Percentiles rank a stretch among this genome's conserved stretches.
Conservation (phyloP, 2,797 vertebrate genomes). For the Intellagama lesueurii region DNA sequence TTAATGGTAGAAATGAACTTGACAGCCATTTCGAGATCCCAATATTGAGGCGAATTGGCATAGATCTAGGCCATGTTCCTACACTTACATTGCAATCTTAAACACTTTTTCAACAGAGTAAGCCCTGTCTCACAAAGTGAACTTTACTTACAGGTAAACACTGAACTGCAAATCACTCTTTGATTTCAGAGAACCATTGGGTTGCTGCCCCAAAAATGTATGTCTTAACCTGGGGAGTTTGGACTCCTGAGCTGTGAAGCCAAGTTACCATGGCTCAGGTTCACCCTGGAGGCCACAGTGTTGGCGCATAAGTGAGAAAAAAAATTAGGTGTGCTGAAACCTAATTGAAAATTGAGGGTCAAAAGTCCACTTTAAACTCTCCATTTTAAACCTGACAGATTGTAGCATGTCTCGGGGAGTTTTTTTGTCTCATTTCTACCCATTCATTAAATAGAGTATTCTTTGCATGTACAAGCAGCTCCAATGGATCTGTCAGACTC, state of each 20-base stretch:
- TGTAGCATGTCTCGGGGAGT: too few relatives aligned
- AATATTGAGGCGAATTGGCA: background rate
- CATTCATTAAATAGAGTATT: background rate
- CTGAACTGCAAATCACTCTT: constrained; percentile 9
- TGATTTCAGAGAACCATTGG: background rate
- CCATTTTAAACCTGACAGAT: background rate
- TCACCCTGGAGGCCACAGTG: background rate
- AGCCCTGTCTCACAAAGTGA: background rate
- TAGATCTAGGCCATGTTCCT: background rate
- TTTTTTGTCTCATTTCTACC: background rate
- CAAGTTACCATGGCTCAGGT: background rate
- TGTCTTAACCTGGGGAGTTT: too few relatives aligned
- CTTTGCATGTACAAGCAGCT: background rate
- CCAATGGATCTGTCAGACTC: background rate
- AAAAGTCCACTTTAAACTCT: background rate
- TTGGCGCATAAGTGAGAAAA: background rate
- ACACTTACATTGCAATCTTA: background rate
- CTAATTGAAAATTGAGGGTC: background rate
- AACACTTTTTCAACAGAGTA: background rate
- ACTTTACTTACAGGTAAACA: background rate
- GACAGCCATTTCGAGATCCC: constrained; percentile 21
- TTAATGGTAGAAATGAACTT: constrained; percentile 13
- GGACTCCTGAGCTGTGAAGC: background rate
- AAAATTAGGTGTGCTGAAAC: background rate
- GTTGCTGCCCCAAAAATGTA: background rate